Evolutionary conservation across 2,888 invertebrate species (phyloP), one percentile per base, ranked within the genome.

Genomic region (Monochamus alternatus): DNA sequence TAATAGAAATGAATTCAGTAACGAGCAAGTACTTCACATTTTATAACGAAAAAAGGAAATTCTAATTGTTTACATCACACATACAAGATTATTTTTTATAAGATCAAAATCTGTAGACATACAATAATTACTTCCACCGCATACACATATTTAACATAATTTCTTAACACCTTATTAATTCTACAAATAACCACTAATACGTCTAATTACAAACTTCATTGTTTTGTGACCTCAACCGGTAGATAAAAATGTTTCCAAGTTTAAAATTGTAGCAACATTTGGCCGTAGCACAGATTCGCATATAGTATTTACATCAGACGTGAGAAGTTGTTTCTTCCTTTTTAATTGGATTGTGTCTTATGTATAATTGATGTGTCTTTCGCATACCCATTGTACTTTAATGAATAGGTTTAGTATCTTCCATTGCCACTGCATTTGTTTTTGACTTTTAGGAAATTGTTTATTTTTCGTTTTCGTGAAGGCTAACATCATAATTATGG

Each of bases 231-330:
- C 69, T 69, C 69, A 30, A 59, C 68, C 59, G 0, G 12, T 44
- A 59, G 59, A 59, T 38, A 1, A 69, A 51, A 44, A 30, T 60
- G 44, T 58, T 59, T 69, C 60, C 69, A 69, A 68, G 68, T 59
- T 68, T 68, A 68, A 55, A 62, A 44, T n/a, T 43, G 44, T 44
- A 68, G 3, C 38, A 68, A 58, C 43, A 38, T 60, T 43, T 60
- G 69, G n/a, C 69, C 69, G 60, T 69, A 69, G 47, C 69, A 59
- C 51, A 58, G 60, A 69, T 69, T 59, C 30, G 43, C 55, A 43
- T 47, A 9, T 14, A 51, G 14, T 31, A 66, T 22, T 66, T 52
- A 38, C n/a, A 43, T 43, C 47, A 30, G 12, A 69, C 38, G 60
- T 69, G 69, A 60, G 69, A 69, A 69, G 32, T 59, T 22, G 43